phyloP scores from a whole-genome alignment of 92 coral and sea anemone genomes.

The Siderastrea radians region DNA sequence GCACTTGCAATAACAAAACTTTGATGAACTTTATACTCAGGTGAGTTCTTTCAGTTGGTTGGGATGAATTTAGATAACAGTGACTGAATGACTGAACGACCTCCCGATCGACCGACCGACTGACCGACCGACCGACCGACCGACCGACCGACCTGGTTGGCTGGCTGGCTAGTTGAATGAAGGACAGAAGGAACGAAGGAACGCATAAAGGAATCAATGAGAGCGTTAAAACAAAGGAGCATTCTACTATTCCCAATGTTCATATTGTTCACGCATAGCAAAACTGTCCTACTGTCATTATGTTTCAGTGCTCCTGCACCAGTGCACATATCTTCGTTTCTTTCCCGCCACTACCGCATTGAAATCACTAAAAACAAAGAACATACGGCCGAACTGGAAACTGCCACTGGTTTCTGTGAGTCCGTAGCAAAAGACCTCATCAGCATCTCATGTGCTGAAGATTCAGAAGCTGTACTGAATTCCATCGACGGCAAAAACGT shows the following conservation, averaged over 20 bases:
- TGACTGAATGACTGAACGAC: neutral
- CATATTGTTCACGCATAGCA: no score
- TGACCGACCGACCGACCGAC: neutral
- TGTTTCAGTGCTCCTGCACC: conserved; percentile 89
- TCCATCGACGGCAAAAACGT: conserved; percentile 86
- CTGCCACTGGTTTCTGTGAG: conserved; percentile 88
- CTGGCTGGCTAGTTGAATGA: neutral
- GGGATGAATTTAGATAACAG: neutral
- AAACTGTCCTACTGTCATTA: neutral
- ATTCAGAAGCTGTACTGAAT: conserved; percentile 87
- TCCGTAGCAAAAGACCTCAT: conserved; percentile 85
- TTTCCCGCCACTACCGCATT: conserved; percentile 82
- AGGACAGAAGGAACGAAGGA: neutral
- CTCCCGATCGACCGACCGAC: neutral
- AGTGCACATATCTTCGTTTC: conserved; percentile 83
- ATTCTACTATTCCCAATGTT: no score
- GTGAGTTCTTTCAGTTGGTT: neutral
- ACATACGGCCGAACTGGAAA: conserved; percentile 69
- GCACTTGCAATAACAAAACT: conserved; percentile 76
- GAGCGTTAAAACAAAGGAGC: no score
- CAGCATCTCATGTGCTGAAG: conserved; percentile 91
- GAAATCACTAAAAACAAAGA: conserved; percentile 88
- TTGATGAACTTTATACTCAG: conserved; percentile 83
- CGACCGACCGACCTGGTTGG: neutral
- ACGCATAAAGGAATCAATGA: no score